phyloP scores from a whole-genome alignment of 2,888 invertebrate genomes.

The Limnephilus auricula region DNA sequence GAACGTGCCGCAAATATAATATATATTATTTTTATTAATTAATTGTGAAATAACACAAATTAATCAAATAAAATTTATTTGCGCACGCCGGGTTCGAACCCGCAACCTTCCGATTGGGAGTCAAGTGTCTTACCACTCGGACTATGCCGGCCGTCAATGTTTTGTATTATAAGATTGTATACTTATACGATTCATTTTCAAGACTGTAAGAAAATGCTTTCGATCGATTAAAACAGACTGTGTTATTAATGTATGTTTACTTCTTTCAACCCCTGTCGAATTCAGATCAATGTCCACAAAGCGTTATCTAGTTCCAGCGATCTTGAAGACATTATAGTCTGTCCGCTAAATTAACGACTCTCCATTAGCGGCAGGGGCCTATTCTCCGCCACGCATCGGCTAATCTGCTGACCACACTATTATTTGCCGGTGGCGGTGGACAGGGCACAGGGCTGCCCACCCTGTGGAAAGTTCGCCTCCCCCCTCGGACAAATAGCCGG shows the following conservation, averaged over 20 bases:
- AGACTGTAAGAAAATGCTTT: background rate
- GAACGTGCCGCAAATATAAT: too few species aligned
- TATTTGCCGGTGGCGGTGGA: conserved; percentile 48
- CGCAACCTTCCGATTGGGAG: too few species aligned
- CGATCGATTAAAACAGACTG: background rate
- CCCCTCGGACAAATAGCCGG: conserved; percentile 41
- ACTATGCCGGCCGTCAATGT: too few species aligned
- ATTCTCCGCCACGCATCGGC: conserved; percentile 61
- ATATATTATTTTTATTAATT: too few species aligned
- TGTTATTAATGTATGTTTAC: background rate
- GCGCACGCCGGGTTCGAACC: too few species aligned
- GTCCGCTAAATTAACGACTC: conserved; percentile 59
- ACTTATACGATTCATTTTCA: background rate
- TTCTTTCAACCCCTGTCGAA: background rate
- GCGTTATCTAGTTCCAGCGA: conserved; percentile 34
- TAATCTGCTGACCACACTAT: conserved; percentile 65
- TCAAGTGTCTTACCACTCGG: too few species aligned
- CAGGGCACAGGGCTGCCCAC: conserved; percentile 31
- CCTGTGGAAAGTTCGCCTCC: conserved; percentile 26
- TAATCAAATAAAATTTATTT: too few species aligned
- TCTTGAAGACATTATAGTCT: conserved; percentile 24
- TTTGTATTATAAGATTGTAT: too few species aligned
- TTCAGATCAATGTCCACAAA: conserved; percentile 15
- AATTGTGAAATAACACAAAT: too few species aligned
- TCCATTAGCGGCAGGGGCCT: conserved; percentile 47